Evolutionary conservation across 2,888 invertebrate species (phyloP).

Genomic region (Cerastoderma edule): DNA sequence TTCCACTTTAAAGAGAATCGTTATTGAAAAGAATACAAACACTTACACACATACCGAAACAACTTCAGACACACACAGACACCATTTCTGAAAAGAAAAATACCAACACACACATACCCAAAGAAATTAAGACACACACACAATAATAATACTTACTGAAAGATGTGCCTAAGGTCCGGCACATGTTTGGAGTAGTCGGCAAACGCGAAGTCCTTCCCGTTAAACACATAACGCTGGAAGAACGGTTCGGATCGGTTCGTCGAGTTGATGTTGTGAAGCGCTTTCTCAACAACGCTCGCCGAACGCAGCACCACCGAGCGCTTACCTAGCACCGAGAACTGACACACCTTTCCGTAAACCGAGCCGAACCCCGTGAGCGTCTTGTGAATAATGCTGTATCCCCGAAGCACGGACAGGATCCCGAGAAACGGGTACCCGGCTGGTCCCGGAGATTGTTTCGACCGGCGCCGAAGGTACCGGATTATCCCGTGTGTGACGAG

Average conservation of each 20-base stretch:
- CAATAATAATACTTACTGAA: slow-evolving; percentile 52
- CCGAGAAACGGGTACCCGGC: slow-evolving; percentile 52
- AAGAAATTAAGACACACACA: no score
- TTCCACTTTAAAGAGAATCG: no score
- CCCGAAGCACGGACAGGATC: slow-evolving; percentile 34
- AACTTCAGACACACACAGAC: no score
- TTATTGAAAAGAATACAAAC: no score
- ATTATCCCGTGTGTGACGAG: background rate
- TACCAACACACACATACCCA: no score
- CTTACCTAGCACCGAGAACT: slow-evolving; percentile 46
- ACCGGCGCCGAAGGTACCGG: slow-evolving; percentile 9
- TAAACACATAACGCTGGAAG: slow-evolving; percentile 52
- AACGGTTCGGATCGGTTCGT: slow-evolving; percentile 46
- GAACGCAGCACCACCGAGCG: slow-evolving; percentile 47
- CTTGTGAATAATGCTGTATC: slow-evolving; percentile 46
- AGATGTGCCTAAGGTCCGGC: slow-evolving; percentile 34
- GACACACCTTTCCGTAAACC: slow-evolving; percentile 46
- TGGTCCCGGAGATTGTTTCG: slow-evolving; percentile 40
- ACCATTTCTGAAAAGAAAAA: no score
- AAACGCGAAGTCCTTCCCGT: slow-evolving; percentile 50
- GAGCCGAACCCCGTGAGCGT: slow-evolving; percentile 44
- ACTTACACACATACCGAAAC: no score
- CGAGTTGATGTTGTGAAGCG: slow-evolving; percentile 24
- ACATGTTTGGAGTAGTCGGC: slow-evolving; percentile 44
- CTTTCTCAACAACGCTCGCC: slow-evolving; percentile 40